Percentiles rank a stretch among this genome's conserved stretches.
Evolutionary conservation across 2,888 invertebrate genomes (phyloP).

Genomic region (Therioaphis trifolii): DNA sequence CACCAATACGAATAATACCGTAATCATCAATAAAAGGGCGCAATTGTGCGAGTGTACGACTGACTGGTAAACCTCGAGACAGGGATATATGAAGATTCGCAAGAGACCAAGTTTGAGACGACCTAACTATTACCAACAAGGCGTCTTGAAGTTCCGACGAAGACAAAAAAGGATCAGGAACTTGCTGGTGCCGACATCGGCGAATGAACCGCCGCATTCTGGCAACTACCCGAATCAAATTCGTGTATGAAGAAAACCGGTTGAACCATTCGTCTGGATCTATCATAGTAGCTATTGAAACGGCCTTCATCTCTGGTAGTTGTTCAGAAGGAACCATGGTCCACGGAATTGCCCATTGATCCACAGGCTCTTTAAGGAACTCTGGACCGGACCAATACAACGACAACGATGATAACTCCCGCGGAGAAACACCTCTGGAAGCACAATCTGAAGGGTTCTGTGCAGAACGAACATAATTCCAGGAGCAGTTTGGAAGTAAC

Average conservation of each 20-base stretch:
- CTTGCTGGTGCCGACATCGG: background rate
- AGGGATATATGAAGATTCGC: too few relatives aligned
- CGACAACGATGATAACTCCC: too few relatives aligned
- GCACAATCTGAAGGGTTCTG: background rate
- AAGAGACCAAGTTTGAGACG: background rate
- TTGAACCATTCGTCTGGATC: background rate
- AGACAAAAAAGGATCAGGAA: background rate
- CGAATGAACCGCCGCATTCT: background rate
- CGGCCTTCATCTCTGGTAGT: background rate
- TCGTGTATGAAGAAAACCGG: background rate
- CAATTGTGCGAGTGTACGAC: background rate
- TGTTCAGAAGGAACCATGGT: background rate
- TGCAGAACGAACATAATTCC: background rate
- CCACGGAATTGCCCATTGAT: too few relatives aligned
- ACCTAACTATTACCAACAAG: background rate
- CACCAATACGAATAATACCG: slow-evolving; percentile 22
- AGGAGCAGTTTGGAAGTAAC: background rate
- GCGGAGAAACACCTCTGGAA: too few relatives aligned
- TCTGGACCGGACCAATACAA: background rate
- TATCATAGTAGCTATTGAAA: background rate
- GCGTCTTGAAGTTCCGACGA: background rate
- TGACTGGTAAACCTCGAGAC: background rate
- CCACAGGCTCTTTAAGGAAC: background rate
- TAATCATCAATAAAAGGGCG: background rate
- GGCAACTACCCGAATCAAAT: background rate